These are phyloP conservation scores for Tetranychus piercei DNA, from an alignment of 2,888 invertebrate species.

Conservation along the genomic window DNA sequence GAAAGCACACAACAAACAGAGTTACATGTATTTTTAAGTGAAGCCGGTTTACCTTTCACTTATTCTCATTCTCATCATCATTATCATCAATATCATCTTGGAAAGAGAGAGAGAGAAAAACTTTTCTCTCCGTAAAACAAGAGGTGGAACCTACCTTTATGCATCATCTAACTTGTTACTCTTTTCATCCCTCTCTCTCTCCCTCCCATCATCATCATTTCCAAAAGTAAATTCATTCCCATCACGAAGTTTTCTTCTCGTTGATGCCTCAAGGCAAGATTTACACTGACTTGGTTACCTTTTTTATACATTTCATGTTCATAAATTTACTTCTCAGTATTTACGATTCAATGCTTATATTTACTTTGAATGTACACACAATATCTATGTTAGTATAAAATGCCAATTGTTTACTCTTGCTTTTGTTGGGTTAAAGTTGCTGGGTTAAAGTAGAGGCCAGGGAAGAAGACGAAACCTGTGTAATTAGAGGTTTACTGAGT, in stretches of 20 bases:
- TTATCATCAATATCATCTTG: background rate
- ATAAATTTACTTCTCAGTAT: background rate
- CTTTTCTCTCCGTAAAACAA: background rate
- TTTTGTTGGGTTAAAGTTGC: too few species aligned
- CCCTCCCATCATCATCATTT: background rate
- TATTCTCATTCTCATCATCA: background rate
- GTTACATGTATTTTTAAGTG: too few species aligned
- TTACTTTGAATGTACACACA: background rate
- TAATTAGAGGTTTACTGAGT: background rate
- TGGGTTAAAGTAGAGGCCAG: background rate
- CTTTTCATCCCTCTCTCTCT: slow-evolving; percentile 9
- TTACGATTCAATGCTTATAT: background rate
- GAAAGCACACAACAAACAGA: too few species aligned
- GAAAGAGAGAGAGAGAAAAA: background rate
- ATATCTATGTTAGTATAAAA: too few species aligned
- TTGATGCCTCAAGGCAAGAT: background rate
- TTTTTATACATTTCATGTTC: background rate
- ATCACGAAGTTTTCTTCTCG: background rate
- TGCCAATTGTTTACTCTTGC: too few species aligned
- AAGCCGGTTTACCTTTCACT: background rate
- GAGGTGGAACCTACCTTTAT: background rate
- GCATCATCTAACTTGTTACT: slow-evolving; percentile 5
- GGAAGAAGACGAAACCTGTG: background rate
- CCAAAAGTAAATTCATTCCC: background rate
- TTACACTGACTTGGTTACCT: slow-evolving; percentile 5